These are phyloP conservation scores for Trogon melanurus DNA, from an alignment of 2,113 vertebrate species.

Conservation along the genomic window DNA sequence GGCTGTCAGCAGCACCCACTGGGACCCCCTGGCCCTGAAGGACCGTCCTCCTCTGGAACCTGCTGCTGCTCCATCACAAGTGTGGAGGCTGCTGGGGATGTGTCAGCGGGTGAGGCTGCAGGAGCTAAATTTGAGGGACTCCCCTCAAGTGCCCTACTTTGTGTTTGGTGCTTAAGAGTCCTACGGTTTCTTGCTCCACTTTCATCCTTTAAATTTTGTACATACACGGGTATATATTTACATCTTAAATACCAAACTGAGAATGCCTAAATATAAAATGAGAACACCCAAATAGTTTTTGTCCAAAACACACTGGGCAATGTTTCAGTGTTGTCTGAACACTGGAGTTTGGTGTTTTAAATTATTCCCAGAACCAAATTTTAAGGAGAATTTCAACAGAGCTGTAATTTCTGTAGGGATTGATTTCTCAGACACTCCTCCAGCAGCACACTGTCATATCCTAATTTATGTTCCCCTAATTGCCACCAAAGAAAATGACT, in stretches of 20 bases:
- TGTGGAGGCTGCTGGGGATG: background rate
- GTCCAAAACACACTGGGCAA: rapidly evolving
- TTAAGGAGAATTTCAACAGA: background rate
- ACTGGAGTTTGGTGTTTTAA: background rate
- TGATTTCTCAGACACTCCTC: background rate
- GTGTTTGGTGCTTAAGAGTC: background rate
- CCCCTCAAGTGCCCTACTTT: rapidly evolving
- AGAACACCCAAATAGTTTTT: background rate
- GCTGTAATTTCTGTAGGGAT: background rate
- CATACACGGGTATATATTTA: background rate
- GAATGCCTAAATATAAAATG: background rate
- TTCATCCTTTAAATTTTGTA: background rate
- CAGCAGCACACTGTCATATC: background rate
- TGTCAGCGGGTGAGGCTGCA: background rate
- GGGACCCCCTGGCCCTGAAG: background rate
- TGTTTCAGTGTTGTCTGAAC: background rate
- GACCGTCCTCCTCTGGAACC: background rate
- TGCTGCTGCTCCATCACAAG: background rate
- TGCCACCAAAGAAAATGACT: background rate
- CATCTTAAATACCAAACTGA: background rate
- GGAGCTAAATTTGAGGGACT: background rate
- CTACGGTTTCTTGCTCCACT: background rate
- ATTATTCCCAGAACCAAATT: background rate
- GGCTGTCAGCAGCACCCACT: background rate
- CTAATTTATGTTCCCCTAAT: background rate